Evolutionary conservation across 1,140 invertebrate species (phyloP), one percentile per base, ranked within the genome.

Genomic region (Aleiodes sp.): DNA sequence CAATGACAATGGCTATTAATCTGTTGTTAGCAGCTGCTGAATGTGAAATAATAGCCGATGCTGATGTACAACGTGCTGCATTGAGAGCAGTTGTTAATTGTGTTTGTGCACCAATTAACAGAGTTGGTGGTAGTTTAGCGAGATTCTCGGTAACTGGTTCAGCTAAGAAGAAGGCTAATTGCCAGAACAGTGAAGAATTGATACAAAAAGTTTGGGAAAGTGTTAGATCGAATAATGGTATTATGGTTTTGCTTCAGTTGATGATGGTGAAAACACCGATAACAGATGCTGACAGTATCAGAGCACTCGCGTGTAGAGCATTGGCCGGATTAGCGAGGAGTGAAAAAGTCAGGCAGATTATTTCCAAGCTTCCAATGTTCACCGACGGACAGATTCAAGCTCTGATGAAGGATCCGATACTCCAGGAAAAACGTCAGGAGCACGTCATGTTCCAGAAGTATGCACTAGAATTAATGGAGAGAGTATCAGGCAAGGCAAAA

Each of bases 401-500:
- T 46, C 84, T 99, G 21, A 98, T 98, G 94, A 93, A 95, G 71
- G 96, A 98, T 87, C 98, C 98, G 24, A 96, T 95, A 70, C 87
- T 99, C 0, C 96, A 98, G 87, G 98, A 99, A 84, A 98, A 97
- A 84, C 88, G 96, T 0, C 92, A 94, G 70, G 96, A 99, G 77
- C 98, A 99, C 85, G 94, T 97, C 0, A 92, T 92, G 80, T 99
- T 99, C 85, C 97, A 98, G 84, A 97, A 97, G 82, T 96, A 97
- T 84, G 96, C 96, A 3, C 86, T 97, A 14, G 94, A 97, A 77
- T 86, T 99, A 12, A 89, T 99, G 65, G 96, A 98, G 83, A 87
- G 92, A 2, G 94, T 99, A 2, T 96, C 95, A 19, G 96, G 97
- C 2, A 96, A 96, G 87, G 91, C 92, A 2, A 96, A 96, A 80